phyloP scores from a whole-genome alignment of 2,888 invertebrate genomes.

The Parnassius smintheus region DNA sequence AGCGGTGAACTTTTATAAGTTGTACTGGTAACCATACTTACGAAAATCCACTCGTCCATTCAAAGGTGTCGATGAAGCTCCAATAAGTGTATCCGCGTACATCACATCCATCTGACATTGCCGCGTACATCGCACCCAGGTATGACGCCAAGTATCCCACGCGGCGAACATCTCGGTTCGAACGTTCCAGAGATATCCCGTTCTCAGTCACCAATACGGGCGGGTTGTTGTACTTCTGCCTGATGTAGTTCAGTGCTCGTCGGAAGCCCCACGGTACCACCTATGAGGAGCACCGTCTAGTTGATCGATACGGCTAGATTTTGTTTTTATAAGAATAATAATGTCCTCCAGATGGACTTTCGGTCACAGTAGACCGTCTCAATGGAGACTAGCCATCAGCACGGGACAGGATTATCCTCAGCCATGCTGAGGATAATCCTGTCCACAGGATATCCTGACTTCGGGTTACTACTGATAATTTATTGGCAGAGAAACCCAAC shows the following conservation, averaged over 20 bases:
- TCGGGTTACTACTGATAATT: too few relatives aligned
- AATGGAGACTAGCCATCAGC: too few relatives aligned
- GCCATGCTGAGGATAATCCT: too few relatives aligned
- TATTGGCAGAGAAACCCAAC: too few relatives aligned
- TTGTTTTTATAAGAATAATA: background rate
- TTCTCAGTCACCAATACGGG: constrained; percentile 82
- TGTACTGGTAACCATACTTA: constrained; percentile 48
- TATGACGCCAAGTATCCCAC: constrained; percentile 78
- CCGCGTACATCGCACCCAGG: constrained; percentile 64
- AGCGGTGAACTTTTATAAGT: too few relatives aligned
- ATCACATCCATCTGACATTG: constrained; percentile 79
- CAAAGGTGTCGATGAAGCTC: constrained; percentile 91
- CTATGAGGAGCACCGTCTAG: constrained; percentile 46
- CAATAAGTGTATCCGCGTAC: constrained; percentile 87
- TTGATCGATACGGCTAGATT: background rate
- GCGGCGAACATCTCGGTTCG: constrained; percentile 69
- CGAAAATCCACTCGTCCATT: constrained; percentile 89
- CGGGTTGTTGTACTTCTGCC: constrained; percentile 80
- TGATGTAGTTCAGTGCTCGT: constrained; percentile 83
- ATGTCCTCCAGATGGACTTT: too few relatives aligned
- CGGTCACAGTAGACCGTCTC: too few relatives aligned
- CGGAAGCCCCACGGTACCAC: constrained; percentile 85
- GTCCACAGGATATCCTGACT: too few relatives aligned
- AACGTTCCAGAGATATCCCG: constrained; percentile 75
- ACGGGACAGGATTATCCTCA: too few relatives aligned